phyloP scores from a whole-genome alignment of 2,113 vertebrate genomes.

The Ictalurus furcatus region DNA sequence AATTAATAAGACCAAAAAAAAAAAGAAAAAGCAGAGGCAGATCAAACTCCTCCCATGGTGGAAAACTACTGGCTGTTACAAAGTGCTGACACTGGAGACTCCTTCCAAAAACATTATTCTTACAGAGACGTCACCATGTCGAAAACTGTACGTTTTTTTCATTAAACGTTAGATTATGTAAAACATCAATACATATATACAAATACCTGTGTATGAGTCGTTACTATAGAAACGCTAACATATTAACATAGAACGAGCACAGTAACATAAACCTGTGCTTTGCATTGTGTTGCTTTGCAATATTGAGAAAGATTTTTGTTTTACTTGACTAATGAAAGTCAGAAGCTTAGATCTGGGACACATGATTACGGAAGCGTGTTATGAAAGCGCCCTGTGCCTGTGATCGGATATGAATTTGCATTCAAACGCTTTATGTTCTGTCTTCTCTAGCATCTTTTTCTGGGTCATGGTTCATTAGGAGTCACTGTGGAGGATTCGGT shows the following conservation, averaged over 20 bases:
- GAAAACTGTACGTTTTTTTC: background rate
- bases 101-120: background rate
- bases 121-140: background rate
- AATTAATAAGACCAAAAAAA: background rate
- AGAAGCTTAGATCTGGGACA: background rate
- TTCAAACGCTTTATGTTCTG: conserved; percentile 6
- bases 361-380: background rate
- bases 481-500: conserved; percentile 27
- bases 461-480: conserved; percentile 32
- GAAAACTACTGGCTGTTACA: no score
- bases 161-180: background rate
- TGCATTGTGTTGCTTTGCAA: no score
- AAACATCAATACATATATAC: background rate
- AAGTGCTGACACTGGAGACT: background rate
- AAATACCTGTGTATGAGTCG: background rate
- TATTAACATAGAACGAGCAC: background rate
- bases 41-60: background rate
- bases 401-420: background rate
- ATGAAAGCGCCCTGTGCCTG: background rate
- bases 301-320: background rate
- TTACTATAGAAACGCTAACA: background rate
- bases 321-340: background rate
- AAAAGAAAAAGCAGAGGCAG: background rate
- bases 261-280: background rate
- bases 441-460: conserved; percentile 33